Percentiles rank a stretch among this genome's conserved stretches.
Evolutionary conservation across 2,113 vertebrate genomes (phyloP).

Genomic region (Forbesichthys papilliferus): DNA sequence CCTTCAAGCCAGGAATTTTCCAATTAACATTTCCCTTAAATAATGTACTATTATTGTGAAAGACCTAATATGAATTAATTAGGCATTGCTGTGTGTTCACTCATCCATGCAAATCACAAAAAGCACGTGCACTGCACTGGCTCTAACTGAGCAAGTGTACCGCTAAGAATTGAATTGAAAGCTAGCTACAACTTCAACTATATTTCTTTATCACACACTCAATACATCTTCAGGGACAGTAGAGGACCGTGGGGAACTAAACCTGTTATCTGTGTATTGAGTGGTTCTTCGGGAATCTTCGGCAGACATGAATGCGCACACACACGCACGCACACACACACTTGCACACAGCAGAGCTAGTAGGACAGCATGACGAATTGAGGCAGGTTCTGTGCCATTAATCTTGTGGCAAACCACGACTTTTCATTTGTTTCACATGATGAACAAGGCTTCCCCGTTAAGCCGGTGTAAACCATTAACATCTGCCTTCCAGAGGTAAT

Average conservation of each 20-base stretch:
- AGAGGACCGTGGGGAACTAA: constrained; percentile 4
- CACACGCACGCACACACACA: not conserved
- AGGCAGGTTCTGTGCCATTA: constrained; percentile 39
- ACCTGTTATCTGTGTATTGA: constrained; percentile 53
- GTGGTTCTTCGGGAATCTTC: constrained; percentile 31
- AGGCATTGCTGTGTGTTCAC: constrained; percentile 15
- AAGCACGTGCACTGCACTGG: not conserved
- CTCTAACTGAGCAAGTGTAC: not conserved
- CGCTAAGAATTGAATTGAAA: not conserved
- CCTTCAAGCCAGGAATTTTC: not conserved
- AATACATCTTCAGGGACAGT: constrained; percentile 15
- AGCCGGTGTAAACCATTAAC: constrained; percentile 19
- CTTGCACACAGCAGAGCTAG: not conserved
- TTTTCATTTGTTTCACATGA: constrained; percentile 46
- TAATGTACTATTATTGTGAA: not conserved
- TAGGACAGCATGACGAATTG: constrained; percentile 43
- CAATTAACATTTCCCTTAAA: not conserved
- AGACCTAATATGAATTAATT: constrained; percentile 13
- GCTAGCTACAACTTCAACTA: constrained; percentile 13
- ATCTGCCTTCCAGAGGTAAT: constrained; percentile 27
- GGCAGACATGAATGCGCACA: constrained; percentile 29
- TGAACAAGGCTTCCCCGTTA: constrained; percentile 26
- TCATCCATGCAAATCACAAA: constrained; percentile 18
- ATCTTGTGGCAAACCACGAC: constrained; percentile 42
- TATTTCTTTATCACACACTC: constrained; percentile 6